Evolutionary conservation across 2,113 vertebrate genomes (phyloP).

Genomic region (Rostratula benghalensis): DNA sequence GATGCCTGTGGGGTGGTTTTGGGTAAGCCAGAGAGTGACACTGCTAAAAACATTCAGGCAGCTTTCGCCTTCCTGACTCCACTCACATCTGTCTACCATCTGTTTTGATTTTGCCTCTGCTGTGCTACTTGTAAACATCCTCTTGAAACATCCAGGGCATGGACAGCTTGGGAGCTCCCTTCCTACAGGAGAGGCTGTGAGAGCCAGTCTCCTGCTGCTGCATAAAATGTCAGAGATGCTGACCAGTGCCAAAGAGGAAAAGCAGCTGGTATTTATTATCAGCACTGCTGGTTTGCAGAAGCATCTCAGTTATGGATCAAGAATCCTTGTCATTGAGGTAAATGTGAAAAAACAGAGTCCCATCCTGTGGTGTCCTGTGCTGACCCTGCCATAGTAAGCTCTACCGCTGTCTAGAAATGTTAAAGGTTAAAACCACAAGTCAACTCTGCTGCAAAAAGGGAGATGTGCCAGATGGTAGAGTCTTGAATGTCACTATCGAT

Average conservation of each 20-base stretch:
- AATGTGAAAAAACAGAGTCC: neutral
- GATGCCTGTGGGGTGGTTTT: neutral
- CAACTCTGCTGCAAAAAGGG: neutral
- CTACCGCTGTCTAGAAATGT: neutral
- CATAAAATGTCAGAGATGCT: neutral
- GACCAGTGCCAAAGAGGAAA: neutral
- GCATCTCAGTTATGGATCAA: neutral
- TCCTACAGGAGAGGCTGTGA: neutral
- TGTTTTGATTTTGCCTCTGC: constrained; percentile 16
- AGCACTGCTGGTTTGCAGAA: neutral
- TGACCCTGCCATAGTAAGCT: neutral
- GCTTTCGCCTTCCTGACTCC: neutral
- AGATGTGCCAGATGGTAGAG: neutral
- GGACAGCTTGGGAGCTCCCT: neutral
- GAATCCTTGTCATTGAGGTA: neutral
- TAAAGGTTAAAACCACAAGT: neutral
- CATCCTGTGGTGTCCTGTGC: accelerated
- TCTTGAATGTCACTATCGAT: neutral
- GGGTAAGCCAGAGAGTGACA: neutral
- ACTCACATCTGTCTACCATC: constrained; percentile 10
- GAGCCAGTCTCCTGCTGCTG: neutral
- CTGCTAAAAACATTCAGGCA: neutral
- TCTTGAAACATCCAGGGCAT: neutral
- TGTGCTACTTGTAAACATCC: neutral
- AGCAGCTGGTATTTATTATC: neutral